These are phyloP conservation scores for Noctua pronuba DNA, from an alignment of 2,888 invertebrate genomes.

Conservation along the genomic window DNA sequence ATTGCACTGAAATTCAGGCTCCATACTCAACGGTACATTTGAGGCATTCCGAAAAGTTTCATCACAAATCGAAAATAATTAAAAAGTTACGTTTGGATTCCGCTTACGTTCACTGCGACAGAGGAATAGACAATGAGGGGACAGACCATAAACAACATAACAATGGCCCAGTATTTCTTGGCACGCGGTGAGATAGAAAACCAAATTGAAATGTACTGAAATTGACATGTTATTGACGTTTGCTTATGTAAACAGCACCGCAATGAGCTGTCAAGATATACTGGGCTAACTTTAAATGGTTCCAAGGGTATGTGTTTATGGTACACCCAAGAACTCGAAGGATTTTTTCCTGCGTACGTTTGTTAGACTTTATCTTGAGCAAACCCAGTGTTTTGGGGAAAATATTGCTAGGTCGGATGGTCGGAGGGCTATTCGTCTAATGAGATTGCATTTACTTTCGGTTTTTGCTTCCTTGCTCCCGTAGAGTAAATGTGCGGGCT, in stretches of 20 bases:
- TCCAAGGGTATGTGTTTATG: constrained; percentile 52
- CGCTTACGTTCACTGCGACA: constrained; percentile 59
- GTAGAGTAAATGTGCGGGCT: constrained; percentile 36
- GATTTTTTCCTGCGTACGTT: constrained; percentile 53
- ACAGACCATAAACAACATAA: constrained; percentile 62
- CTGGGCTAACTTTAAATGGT: constrained; percentile 25
- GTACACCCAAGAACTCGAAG: constrained; percentile 36
- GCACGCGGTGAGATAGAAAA: constrained; percentile 4
- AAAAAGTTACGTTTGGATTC: constrained; percentile 74
- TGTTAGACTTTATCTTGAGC: constrained; percentile 61
- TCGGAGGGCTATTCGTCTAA: constrained; percentile 58
- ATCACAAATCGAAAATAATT: constrained; percentile 76
- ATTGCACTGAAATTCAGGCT: constrained; percentile 65
- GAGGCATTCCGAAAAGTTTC: constrained; percentile 68
- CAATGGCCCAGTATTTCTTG: constrained; percentile 33
- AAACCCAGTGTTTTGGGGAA: constrained; percentile 53
- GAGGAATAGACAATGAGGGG: constrained; percentile 69
- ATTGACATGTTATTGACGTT: constrained; percentile 47
- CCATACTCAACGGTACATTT: constrained; percentile 67
- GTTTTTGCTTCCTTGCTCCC: constrained; percentile 53
- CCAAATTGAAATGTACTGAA: constrained; percentile 39
- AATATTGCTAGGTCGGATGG: constrained; percentile 58
- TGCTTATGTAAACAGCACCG: constrained; percentile 10
- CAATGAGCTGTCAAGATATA: constrained; percentile 30
- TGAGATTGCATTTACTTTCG: constrained; percentile 60